Evolutionary conservation across 2,888 invertebrate species (phyloP).

Genomic region (Cenopis cana): DNA sequence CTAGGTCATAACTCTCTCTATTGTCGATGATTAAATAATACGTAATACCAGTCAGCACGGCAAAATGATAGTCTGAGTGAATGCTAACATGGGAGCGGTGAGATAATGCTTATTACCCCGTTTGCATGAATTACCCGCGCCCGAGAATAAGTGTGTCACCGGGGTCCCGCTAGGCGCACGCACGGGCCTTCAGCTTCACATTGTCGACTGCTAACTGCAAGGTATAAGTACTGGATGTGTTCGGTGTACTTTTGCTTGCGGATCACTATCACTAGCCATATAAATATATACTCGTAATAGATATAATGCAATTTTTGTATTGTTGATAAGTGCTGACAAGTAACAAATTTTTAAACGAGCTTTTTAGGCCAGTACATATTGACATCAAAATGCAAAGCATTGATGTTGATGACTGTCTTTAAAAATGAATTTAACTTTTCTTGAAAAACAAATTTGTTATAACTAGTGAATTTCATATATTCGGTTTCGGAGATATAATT

Average conservation of each 20-base stretch:
- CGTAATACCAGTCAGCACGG: conserved; percentile 23
- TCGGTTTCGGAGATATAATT: no score
- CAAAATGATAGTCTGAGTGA: conserved; percentile 14
- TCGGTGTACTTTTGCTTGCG: neutral
- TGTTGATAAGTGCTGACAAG: no score
- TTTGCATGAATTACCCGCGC: conserved; percentile 40
- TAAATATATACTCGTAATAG: no score
- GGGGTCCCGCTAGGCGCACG: conserved; percentile 40
- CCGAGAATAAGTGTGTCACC: conserved; percentile 38
- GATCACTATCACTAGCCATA: neutral
- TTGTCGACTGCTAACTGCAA: neutral
- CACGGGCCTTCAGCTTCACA: conserved; percentile 11
- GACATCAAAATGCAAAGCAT: no score
- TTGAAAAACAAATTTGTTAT: no score
- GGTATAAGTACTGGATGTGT: neutral
- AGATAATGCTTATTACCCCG: conserved; percentile 43
- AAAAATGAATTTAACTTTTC: no score
- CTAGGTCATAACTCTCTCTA: conserved; percentile 6
- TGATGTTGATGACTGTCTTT: no score
- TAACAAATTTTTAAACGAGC: no score
- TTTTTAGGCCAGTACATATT: no score
- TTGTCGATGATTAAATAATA: conserved; percentile 23
- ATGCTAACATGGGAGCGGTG: conserved; percentile 37
- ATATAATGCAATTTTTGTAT: no score
- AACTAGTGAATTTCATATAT: no score